Percentiles rank a stretch among this genome's conserved stretches.
Evolutionary conservation across 2,888 invertebrate species (phyloP).

Genomic region (Hoplodrina blanda): DNA sequence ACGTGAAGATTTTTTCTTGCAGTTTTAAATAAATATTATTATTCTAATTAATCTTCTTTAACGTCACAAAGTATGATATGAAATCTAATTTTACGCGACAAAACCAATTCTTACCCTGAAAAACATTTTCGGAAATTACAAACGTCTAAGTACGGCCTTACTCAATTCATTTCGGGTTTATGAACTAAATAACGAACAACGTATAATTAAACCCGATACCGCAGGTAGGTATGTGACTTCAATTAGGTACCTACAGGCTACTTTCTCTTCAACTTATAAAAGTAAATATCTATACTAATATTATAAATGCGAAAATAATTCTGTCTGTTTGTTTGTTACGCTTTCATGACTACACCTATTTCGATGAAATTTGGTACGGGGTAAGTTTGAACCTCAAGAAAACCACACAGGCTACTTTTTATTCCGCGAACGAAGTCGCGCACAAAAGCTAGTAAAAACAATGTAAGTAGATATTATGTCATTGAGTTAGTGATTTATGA

Average conservation of each 20-base stretch:
- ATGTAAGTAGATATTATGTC: slow-evolving; percentile 1
- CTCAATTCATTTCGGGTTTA: slow-evolving; percentile 3
- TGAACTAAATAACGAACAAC: slow-evolving; percentile 41
- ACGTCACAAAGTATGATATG: too few relatives aligned
- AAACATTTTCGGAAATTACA: not conserved
- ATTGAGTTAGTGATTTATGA: slow-evolving; percentile 4
- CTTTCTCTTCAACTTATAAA: slow-evolving; percentile 55
- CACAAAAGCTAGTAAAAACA: slow-evolving; percentile 17
- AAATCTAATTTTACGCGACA: slow-evolving; percentile 2
- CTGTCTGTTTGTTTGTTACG: too few relatives aligned
- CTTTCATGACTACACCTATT: too few relatives aligned
- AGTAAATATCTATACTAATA: slow-evolving; percentile 8
- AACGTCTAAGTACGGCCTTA: not conserved
- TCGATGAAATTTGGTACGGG: too few relatives aligned
- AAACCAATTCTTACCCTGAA: not conserved
- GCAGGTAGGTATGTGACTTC: slow-evolving; percentile 37
- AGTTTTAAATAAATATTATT: too few relatives aligned
- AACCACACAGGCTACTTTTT: too few relatives aligned
- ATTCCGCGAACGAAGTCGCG: too few relatives aligned
- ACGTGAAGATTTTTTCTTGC: not conserved
- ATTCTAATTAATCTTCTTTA: too few relatives aligned
- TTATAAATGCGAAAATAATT: too few relatives aligned
- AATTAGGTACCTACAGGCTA: slow-evolving; percentile 48
- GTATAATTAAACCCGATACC: slow-evolving; percentile 43
- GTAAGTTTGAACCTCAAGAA: too few relatives aligned